Evolutionary conservation across 2,888 invertebrate genomes (phyloP), one percentile per base, ranked within the genome.

Genomic region (Blomia tropicalis): DNA sequence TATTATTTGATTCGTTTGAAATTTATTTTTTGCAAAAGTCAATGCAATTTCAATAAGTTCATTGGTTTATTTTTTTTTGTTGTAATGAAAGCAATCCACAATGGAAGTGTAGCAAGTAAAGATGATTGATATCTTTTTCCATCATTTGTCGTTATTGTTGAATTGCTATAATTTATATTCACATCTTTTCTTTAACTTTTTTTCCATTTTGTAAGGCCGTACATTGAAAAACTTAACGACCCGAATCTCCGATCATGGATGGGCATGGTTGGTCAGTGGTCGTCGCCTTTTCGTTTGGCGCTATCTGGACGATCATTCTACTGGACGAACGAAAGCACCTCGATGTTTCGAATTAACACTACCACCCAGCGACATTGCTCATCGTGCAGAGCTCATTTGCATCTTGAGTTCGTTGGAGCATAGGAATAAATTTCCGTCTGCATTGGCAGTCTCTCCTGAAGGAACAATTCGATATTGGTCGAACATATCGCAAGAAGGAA

Each of bases 401-500:
- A 87, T 92, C 0, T 83, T 89, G 64, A 78, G 90, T 19, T 83
- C 87, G 1, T 81, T 82, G 29, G 23, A 27, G 27, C 23, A 27
- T 11, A 62, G 61, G 14, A 60, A 64, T 17, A 61, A 62, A 4
- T 79, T 83, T 72, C 87, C 89, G 7, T 83, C 87, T 0, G 89
- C 89, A 70, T 81, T 93, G 69, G 90, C 91, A 19, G 88, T 90
- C 1, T 91, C 92, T 0, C 91, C 92, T 0, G 92, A 92, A 72
- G 93, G 92, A 36, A 81, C 84, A 58, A 83, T 90, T 1, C 81
- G 92, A n/a, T 92, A 85, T 75, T 95, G 93, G 93, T 81, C 87
- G 0, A 87, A 85, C 3, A 82, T 92, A 41, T 85, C 85, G 0
- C 87, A 91, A 69, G 90, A 90, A 71, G 84, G 84, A 0, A 83